phyloP scores from a whole-genome alignment of 2,888 invertebrate species.

The Trypoxylon attenuatum region DNA sequence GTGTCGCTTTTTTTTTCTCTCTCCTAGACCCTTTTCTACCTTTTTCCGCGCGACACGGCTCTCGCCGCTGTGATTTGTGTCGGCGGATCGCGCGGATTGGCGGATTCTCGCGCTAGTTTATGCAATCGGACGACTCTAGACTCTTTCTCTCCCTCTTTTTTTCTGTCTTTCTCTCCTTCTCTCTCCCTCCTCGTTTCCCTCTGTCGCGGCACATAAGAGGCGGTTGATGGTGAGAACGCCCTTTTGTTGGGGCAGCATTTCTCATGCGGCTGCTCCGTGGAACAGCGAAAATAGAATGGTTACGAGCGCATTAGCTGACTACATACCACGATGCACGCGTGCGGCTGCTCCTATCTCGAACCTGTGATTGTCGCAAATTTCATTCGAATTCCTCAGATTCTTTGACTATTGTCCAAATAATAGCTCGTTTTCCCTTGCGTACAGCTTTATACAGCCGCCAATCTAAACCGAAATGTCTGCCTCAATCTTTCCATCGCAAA shows the following conservation, averaged over 20 bases:
- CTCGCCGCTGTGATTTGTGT: too few species aligned
- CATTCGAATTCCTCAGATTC: not conserved
- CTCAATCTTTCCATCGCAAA: too few species aligned
- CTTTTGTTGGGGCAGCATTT: not conserved
- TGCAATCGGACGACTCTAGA: too few species aligned
- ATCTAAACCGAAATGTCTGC: too few species aligned
- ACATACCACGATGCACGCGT: slow-evolving; percentile 14
- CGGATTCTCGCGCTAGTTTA: too few species aligned
- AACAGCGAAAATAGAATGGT: slow-evolving; percentile 38
- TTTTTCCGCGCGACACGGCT: too few species aligned
- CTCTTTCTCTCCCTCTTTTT: not conserved
- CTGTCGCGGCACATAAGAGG: slow-evolving; percentile 1
- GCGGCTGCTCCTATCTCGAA: not conserved
- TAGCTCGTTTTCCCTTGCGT: too few species aligned
- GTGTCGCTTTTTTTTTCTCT: too few species aligned
- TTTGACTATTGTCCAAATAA: too few species aligned
- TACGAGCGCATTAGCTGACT: slow-evolving; percentile 24
- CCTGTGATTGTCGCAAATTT: not conserved
- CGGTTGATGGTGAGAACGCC: not conserved
- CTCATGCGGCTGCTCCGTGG: not conserved
- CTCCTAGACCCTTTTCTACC: too few species aligned
- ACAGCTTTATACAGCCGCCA: too few species aligned
- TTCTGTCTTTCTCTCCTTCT: not conserved
- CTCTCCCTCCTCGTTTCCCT: slow-evolving; percentile 25
- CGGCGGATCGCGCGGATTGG: too few species aligned